Evolutionary conservation across 2,888 invertebrate genomes (phyloP).

Genomic region (Priocnemis perturbator): DNA sequence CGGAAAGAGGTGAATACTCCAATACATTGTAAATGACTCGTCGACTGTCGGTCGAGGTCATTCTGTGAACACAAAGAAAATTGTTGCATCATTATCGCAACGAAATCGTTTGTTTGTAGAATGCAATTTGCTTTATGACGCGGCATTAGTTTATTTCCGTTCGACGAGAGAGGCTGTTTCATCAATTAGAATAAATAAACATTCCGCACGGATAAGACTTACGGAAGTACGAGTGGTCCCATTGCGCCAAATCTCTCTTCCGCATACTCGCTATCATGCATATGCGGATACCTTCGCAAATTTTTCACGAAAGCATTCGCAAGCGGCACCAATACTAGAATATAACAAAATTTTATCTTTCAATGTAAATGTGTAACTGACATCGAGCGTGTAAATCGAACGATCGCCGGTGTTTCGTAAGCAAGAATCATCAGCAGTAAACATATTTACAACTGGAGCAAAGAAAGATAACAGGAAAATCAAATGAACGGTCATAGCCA

Average conservation of each 20-base stretch:
- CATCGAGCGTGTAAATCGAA: too few species aligned
- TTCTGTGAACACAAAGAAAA: slow-evolving; percentile 43
- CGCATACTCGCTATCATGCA: slow-evolving; percentile 88
- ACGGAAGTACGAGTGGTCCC: slow-evolving; percentile 81
- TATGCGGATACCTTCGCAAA: slow-evolving; percentile 86
- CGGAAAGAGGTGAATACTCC: slow-evolving; percentile 92
- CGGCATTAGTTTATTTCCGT: neutral
- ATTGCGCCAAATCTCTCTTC: slow-evolving; percentile 77
- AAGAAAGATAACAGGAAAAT: slow-evolving; percentile 5
- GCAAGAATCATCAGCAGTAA: neutral
- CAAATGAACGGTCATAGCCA: too few species aligned
- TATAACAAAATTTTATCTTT: neutral
- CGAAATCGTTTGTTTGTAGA: neutral
- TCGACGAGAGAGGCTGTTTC: too few species aligned
- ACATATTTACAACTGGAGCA: slow-evolving; percentile 8
- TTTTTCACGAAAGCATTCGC: slow-evolving; percentile 83
- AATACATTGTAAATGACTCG: slow-evolving; percentile 86
- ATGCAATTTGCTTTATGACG: neutral
- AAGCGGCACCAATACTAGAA: slow-evolving; percentile 84
- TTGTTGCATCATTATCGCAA: neutral
- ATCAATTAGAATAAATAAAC: too few species aligned
- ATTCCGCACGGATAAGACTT: slow-evolving; percentile 56
- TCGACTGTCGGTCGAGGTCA: slow-evolving; percentile 68
- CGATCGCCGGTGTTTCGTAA: too few species aligned
- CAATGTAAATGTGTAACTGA: too few species aligned